A percentile compares a stretch with the other conserved stretches of the same genome.
Evolutionary conservation across 2,797 vertebrate genomes (phyloP).

Genomic region (Pelobates cultripes): DNA sequence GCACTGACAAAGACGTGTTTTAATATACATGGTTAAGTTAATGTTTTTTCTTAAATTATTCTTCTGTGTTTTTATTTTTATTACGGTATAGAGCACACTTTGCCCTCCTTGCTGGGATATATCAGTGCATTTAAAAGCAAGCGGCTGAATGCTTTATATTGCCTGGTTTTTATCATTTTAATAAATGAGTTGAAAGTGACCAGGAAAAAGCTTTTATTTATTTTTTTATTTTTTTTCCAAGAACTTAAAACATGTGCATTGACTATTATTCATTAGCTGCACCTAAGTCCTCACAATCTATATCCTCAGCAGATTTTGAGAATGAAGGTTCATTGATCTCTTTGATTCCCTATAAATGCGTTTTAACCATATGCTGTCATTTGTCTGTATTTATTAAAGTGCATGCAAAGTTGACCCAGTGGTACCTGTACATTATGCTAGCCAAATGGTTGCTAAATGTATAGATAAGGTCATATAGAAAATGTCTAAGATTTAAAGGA

Average conservation of each 20-base stretch:
- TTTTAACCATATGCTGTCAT: no score
- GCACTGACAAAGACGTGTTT: slow-evolving; percentile 40
- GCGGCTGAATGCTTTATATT: neutral
- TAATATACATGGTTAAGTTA: slow-evolving; percentile 39
- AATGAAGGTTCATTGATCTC: no score
- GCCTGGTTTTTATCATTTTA: slow-evolving; percentile 5
- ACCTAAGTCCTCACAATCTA: neutral
- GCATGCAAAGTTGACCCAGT: no score
- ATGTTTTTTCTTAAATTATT: neutral
- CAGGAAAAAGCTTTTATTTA: neutral
- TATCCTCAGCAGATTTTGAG: no score
- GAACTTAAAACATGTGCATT: neutral
- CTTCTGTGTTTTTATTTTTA: neutral
- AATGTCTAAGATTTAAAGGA: no score
- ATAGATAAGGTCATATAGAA: no score
- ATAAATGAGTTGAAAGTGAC: neutral
- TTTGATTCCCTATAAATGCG: no score
- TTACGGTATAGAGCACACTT: neutral
- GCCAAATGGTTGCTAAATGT: no score
- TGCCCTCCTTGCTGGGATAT: slow-evolving; percentile 5
- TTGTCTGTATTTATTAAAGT: no score
- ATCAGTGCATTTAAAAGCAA: slow-evolving; percentile 2
- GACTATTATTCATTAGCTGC: neutral
- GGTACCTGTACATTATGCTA: no score
- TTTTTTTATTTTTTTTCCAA: neutral